phyloP scores from a whole-genome alignment of 2,888 invertebrate species.

The Trachelus tabidus region DNA sequence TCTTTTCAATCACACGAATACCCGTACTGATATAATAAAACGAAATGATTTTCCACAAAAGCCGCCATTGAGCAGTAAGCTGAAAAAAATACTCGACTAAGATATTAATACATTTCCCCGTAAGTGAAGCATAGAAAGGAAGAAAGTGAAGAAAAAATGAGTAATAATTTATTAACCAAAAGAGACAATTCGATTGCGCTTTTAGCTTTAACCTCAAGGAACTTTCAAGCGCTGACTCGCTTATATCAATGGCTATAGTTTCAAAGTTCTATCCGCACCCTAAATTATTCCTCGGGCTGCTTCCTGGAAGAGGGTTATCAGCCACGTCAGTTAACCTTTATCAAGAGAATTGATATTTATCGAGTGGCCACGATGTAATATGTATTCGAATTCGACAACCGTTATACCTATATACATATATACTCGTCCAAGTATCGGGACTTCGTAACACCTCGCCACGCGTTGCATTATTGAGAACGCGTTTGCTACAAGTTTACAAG shows the following conservation, averaged over 20 bases:
- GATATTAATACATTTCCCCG: neutral
- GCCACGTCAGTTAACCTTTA: neutral
- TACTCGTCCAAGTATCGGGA: neutral
- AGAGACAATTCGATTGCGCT: neutral
- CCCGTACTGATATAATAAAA: neutral
- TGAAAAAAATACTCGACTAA: neutral
- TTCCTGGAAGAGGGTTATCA: neutral
- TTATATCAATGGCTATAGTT: neutral
- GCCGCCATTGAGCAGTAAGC: no score
- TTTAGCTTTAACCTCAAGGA: neutral
- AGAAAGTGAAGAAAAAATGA: neutral
- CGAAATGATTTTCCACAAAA: neutral
- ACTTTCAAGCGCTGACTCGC: neutral
- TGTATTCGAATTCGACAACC: neutral
- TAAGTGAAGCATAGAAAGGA: neutral
- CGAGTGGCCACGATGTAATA: neutral
- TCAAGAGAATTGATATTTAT: neutral
- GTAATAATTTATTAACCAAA: neutral
- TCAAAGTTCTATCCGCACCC: neutral
- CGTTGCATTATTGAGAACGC: neutral
- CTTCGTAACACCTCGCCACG: neutral
- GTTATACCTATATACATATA: neutral
- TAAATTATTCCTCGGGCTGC: neutral
- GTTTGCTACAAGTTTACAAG: constrained; percentile 16
- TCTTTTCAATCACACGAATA: neutral